Evolutionary conservation across 2,888 invertebrate species (phyloP), one percentile per base, ranked within the genome.

Genomic region (Vanessa cardui): DNA sequence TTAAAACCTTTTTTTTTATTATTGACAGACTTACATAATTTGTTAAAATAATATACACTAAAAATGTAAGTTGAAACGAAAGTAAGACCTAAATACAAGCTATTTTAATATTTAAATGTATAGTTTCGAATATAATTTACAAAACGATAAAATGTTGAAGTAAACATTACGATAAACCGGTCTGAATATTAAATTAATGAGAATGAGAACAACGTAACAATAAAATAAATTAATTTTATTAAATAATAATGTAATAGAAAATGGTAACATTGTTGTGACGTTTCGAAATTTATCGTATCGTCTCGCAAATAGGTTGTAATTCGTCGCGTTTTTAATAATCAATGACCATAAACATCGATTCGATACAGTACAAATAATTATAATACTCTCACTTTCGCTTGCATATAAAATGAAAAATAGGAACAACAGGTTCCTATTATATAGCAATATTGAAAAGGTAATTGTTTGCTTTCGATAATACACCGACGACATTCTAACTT

Each of bases 321-420:
- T 49, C 18, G 49, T 49, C 49, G 9, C 49, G 49, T 49, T 49
- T 49, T 49, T 49, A 49, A 49, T 49, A 49, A 49, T 8, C 49
- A 20, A 49, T 49, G 49, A 49, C 49, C 49, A 49, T 49, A 49
- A 49, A 49, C 18, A 49, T 49, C 9, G 18, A 49, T 49, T 49
- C 49, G 49, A 49, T 20, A 49, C 49, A 6, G 47, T n/a, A n/a
- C 16, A 18, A 47, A 16, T 18, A 47, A 7, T 39, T n/a, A 49
- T 18, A 8, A 49, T 49, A 18, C n/a, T 49, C 8, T 49, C 18
- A 18, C 18, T 49, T 49, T 20, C 20, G 7, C 18, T 49, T 6
- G 18, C 3, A 18, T 20, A 49, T 49, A 18, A 21, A 15, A 50
- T 6, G 50, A 50, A 49, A 49, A 9, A 49, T 15, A 31, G 5